Percentiles rank a stretch among this genome's conserved stretches.
These are phyloP conservation scores for Melieria picta DNA, from an alignment of 2,888 invertebrate genomes.

Conservation along the genomic window DNA sequence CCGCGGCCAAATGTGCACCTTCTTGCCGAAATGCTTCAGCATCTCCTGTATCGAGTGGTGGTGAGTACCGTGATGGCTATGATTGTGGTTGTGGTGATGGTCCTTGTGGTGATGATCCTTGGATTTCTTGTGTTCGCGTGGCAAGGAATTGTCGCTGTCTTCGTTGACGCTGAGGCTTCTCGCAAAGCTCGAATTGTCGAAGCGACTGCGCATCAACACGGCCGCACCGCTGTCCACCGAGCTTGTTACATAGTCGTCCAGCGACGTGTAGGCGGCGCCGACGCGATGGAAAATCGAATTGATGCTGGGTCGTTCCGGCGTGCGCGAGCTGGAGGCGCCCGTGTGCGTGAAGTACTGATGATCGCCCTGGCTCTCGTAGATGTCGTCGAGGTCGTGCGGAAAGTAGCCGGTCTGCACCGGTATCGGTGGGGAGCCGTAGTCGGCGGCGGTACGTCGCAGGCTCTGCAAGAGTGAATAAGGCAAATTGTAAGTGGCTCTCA, in stretches of 20 bases:
- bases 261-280: conserved; percentile 55
- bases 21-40: conserved; percentile 79
- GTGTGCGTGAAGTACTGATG: conserved; percentile 66
- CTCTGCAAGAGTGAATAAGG: conserved; percentile 50
- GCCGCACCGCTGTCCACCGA: conserved; percentile 44
- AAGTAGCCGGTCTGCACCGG: conserved; percentile 58
- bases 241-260: conserved; percentile 58
- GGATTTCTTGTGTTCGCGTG: conserved; percentile 44
- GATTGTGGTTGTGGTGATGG: conserved; percentile 67
- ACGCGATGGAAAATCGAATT: conserved; percentile 65
- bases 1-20: conserved; percentile 78
- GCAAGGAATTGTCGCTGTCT: conserved; percentile 44
- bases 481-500: neutral
- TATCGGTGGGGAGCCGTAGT: conserved; percentile 59
- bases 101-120: conserved; percentile 51
- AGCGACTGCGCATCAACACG: conserved; percentile 50
- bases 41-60: conserved; percentile 81
- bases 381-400: conserved; percentile 66
- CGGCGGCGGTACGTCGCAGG: conserved; percentile 57
- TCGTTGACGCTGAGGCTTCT: conserved; percentile 59
- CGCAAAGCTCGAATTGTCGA: conserved; percentile 63
- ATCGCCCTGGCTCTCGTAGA: conserved; percentile 63
- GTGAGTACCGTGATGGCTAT: conserved; percentile 70
- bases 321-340: conserved; percentile 54
- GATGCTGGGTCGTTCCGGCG: conserved; percentile 60